These are phyloP conservation scores for Diloba caeruleocephala DNA, from an alignment of 2,888 invertebrate species.

Conservation along the genomic window DNA sequence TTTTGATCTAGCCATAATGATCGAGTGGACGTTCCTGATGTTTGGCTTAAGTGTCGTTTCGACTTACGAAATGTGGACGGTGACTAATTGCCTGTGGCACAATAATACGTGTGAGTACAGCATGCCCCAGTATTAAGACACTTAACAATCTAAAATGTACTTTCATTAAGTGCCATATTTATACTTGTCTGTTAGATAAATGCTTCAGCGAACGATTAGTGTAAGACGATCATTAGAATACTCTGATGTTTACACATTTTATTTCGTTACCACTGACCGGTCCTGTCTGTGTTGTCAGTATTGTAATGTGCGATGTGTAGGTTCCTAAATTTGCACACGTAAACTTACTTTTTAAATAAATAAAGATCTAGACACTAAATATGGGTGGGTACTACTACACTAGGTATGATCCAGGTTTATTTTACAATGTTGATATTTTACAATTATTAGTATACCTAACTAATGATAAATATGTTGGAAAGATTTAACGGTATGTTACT, in stretches of 20 bases:
- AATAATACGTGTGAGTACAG: slow-evolving; percentile 70
- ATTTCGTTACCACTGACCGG: slow-evolving; percentile 1
- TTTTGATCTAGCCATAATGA: slow-evolving; percentile 49
- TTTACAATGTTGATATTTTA: too few species aligned
- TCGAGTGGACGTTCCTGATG: slow-evolving; percentile 56
- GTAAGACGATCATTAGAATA: slow-evolving; percentile 34
- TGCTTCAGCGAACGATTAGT: slow-evolving; percentile 39
- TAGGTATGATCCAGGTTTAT: too few species aligned
- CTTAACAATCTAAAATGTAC: slow-evolving; percentile 26
- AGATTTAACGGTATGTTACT: too few species aligned
- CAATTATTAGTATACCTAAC: too few species aligned
- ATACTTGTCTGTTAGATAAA: slow-evolving; percentile 49
- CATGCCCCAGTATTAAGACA: not conserved
- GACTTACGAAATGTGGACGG: slow-evolving; percentile 53
- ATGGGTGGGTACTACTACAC: too few species aligned
- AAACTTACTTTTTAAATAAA: not conserved
- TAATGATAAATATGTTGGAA: too few species aligned
- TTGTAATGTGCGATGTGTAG: not conserved
- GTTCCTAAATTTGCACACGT: not conserved
- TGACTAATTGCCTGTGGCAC: slow-evolving; percentile 67
- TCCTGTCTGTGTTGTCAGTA: slow-evolving; percentile 8
- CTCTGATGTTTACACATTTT: slow-evolving; percentile 5
- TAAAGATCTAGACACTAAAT: not conserved
- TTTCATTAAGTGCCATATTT: slow-evolving; percentile 41
- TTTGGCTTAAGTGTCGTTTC: slow-evolving; percentile 53